These are phyloP conservation scores for Pantherophis vulpinus DNA, from an alignment of 2,797 vertebrate genomes.

Conservation along the genomic window DNA sequence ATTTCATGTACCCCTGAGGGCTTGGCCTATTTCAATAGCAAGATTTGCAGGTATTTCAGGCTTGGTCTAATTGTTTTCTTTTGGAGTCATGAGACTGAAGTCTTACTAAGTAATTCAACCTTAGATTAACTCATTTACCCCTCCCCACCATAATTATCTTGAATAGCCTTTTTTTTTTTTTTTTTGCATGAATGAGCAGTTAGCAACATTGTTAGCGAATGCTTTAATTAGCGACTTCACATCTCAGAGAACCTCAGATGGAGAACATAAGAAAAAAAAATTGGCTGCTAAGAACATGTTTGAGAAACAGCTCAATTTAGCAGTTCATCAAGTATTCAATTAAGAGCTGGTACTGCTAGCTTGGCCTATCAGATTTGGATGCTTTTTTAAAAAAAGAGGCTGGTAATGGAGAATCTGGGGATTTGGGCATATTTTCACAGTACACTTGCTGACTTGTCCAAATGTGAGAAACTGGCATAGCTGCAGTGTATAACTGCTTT, in stretches of 20 bases:
- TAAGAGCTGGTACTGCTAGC: constrained; percentile 2
- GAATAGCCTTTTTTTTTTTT: background rate
- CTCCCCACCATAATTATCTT: background rate
- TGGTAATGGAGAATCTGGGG: background rate
- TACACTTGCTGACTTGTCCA: background rate
- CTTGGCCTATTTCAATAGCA: background rate
- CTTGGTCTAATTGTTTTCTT: background rate
- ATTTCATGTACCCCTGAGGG: background rate
- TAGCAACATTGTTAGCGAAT: background rate
- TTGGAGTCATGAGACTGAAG: background rate
- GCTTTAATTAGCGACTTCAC: background rate
- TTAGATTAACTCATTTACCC: background rate
- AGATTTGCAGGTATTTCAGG: background rate
- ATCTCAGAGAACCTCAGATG: constrained; percentile 6
- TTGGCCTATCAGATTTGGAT: background rate
- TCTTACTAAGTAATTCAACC: background rate
- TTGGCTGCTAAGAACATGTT: constrained; percentile 28
- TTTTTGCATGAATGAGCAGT: constrained; percentile 11
- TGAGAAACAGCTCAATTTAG: constrained; percentile 41
- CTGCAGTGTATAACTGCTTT: background rate
- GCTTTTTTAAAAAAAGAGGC: background rate
- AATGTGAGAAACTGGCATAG: background rate
- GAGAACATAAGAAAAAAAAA: constrained; percentile 3
- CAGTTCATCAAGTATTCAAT: constrained; percentile 42
- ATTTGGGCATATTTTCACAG: background rate